Percentiles rank a stretch among this genome's conserved stretches.
Conservation (phyloP, 2,113 vertebrate species). For the Sylvietta virens region DNA sequence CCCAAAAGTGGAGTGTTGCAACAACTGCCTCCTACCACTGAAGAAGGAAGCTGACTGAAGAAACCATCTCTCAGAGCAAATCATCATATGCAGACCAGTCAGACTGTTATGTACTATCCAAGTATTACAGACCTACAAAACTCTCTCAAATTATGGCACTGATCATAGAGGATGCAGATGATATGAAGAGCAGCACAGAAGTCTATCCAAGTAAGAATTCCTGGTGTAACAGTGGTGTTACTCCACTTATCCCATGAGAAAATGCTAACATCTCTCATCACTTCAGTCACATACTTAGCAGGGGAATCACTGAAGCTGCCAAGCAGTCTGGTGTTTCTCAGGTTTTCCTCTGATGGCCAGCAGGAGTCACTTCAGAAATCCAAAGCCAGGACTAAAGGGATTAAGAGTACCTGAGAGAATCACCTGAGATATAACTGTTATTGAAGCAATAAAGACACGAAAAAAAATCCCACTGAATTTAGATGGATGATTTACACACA, state of each 20-base stretch:
- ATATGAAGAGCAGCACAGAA: background rate
- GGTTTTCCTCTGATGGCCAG: background rate
- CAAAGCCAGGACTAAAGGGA: background rate
- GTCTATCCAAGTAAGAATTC: background rate
- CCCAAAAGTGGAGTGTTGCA: background rate
- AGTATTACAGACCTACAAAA: background rate
- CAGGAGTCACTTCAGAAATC: background rate
- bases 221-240: background rate
- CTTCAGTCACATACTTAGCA: background rate
- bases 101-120: background rate
- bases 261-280: background rate
- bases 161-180: accelerated
- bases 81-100: background rate
- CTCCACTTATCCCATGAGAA: background rate
- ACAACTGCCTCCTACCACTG: background rate
- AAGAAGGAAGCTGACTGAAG: background rate
- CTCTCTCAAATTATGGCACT: background rate
- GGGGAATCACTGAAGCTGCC: background rate
- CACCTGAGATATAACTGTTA: background rate
- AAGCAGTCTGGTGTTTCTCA: background rate
- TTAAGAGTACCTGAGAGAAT: background rate
- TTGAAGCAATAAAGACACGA: background rate
- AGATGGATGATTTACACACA: background rate
- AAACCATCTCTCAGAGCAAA: background rate
- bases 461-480: background rate